phyloP scores from a whole-genome alignment of 2,888 invertebrate species.

The Phrixothrix hirtus region DNA sequence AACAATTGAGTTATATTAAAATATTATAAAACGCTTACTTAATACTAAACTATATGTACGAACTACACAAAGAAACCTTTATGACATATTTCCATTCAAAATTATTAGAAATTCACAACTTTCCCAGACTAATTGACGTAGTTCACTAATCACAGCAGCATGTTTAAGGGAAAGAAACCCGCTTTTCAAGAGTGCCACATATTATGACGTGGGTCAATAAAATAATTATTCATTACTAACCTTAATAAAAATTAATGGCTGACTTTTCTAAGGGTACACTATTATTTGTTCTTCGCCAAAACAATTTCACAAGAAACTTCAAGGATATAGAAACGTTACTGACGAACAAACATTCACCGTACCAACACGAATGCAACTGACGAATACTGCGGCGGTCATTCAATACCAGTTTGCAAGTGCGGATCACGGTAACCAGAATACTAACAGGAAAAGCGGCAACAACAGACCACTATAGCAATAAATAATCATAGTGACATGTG shows the following conservation, averaged over 20 bases:
- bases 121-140: constrained; percentile 26
- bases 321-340: neutral
- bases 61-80: too few species aligned
- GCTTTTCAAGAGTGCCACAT: neutral
- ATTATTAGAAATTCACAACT: constrained; percentile 28
- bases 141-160: constrained; percentile 7
- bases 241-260: neutral
- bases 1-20: too few species aligned
- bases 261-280: neutral
- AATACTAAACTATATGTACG: too few species aligned
- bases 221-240: neutral
- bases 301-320: neutral
- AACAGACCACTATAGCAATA: neutral
- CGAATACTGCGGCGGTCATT: constrained; percentile 11
- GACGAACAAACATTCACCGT: constrained; percentile 14
- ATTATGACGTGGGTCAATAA: neutral
- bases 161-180: neutral
- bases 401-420: constrained; percentile 16
- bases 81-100: constrained; percentile 17
- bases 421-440: constrained; percentile 22
- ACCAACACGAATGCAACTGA: constrained; percentile 23
- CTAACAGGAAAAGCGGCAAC: constrained; percentile 24
- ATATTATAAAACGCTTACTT: too few species aligned
- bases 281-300: neutral
- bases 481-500: neutral